Conservation (phyloP, 2,797 vertebrate genomes). For the Xenentodon cancila region DNA sequence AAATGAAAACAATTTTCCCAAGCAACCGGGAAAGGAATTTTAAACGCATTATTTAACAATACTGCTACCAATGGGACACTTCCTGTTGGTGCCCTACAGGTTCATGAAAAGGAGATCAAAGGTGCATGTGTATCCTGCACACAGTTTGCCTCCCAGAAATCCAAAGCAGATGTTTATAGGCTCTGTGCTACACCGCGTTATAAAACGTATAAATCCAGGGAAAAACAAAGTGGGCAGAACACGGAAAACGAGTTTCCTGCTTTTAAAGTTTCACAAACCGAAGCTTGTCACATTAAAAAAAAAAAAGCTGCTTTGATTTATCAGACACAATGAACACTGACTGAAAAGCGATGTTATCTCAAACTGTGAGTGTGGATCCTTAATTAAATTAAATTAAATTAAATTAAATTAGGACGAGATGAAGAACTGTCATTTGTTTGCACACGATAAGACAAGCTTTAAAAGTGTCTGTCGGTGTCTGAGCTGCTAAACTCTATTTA, state of each 20-base stretch:
- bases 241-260: slow-evolving; percentile 53
- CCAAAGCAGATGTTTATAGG: slow-evolving; percentile 67
- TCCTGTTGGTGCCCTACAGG: slow-evolving; percentile 60
- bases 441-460: not conserved
- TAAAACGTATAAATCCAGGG: slow-evolving; percentile 61
- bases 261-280: slow-evolving; percentile 59
- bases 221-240: slow-evolving; percentile 49
- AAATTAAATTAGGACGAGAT: slow-evolving; percentile 3
- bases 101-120: slow-evolving; percentile 61
- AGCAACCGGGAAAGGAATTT: slow-evolving; percentile 41
- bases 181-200: slow-evolving; percentile 58
- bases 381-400: not conserved
- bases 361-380: not conserved
- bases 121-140: slow-evolving; percentile 33
- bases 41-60: slow-evolving; percentile 64
- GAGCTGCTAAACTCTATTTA: slow-evolving; percentile 19
- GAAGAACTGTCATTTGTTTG: slow-evolving; percentile 3
- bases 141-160: slow-evolving; percentile 44
- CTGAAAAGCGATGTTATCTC: not conserved
- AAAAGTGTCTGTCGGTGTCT: not conserved
- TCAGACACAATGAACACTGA: slow-evolving; percentile 34
- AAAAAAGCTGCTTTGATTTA: slow-evolving; percentile 51
- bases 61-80: slow-evolving; percentile 56
- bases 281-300: slow-evolving; percentile 29
- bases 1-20: slow-evolving; percentile 44